A percentile compares a stretch with the other conserved stretches of the same genome.
These are phyloP conservation scores for Mesodorylaimus sp. DNA, from an alignment of 2,888 invertebrate genomes.

Conservation along the genomic window DNA sequence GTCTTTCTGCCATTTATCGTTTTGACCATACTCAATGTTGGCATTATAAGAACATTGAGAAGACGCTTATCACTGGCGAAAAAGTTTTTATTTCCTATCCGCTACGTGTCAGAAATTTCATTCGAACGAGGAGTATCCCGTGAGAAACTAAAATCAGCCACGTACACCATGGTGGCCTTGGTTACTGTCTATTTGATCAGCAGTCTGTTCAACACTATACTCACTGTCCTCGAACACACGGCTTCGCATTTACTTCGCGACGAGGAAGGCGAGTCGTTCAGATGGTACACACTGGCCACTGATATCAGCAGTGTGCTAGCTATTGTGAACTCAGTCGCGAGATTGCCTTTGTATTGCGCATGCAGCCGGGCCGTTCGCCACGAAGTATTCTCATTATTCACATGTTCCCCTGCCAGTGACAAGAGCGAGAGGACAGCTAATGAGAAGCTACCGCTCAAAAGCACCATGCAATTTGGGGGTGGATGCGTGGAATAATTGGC, in stretches of 20 bases:
- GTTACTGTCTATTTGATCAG: neutral
- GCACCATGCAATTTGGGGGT: too few species aligned
- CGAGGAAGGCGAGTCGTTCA: neutral
- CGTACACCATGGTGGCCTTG: neutral
- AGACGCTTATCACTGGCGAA: neutral
- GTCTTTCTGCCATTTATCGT: neutral
- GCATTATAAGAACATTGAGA: neutral
- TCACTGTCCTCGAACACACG: neutral
- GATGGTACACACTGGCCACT: neutral
- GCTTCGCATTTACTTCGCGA: neutral
- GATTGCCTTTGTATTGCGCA: neutral
- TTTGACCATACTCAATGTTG: neutral
- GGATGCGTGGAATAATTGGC: too few species aligned
- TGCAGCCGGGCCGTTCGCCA: neutral
- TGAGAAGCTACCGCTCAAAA: too few species aligned
- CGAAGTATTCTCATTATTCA: too few species aligned
- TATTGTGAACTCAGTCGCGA: neutral
- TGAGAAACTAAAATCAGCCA: neutral
- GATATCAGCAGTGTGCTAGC: neutral
- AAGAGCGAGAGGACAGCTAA: too few species aligned
- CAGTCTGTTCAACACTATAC: neutral
- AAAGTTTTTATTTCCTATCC: neutral
- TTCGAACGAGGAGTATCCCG: neutral
- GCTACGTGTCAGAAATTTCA: neutral
- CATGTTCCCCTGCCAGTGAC: too few species aligned